Evolutionary conservation across 2,797 vertebrate genomes (phyloP).

Genomic region (Morelia viridis): DNA sequence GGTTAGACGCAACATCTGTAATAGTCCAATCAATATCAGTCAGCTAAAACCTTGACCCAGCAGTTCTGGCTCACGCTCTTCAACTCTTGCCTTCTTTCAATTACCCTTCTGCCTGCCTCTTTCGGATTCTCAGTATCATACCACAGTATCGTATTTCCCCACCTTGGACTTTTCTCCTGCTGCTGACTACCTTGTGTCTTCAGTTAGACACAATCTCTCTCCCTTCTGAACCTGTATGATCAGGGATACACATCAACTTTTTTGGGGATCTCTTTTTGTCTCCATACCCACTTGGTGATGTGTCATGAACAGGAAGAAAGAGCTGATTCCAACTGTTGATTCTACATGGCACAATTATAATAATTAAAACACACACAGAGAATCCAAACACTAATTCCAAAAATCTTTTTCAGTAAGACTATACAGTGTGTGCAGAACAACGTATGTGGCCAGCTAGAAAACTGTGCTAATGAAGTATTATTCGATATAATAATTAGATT

Average conservation of each 20-base stretch:
- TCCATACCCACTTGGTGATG: background rate
- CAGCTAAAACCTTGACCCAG: too few species aligned
- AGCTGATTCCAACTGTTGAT: background rate
- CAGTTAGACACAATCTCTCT: background rate
- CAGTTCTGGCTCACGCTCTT: background rate
- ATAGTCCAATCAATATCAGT: too few species aligned
- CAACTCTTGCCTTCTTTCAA: background rate
- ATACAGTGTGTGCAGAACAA: background rate
- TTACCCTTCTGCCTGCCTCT: background rate
- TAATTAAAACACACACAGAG: background rate
- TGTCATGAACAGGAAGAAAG: background rate
- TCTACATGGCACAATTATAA: background rate
- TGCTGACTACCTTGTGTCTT: background rate
- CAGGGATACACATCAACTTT: background rate
- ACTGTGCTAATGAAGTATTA: background rate
- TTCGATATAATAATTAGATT: background rate
- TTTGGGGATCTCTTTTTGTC: background rate
- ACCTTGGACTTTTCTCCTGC: background rate
- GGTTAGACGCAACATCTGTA: too few species aligned
- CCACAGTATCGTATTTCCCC: background rate
- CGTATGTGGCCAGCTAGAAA: background rate
- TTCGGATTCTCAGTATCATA: background rate
- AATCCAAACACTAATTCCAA: background rate
- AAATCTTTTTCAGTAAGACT: slow-evolving; percentile 7
- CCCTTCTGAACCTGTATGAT: background rate